A percentile compares a stretch with the other conserved stretches of the same genome.
Conservation (phyloP, 2,797 vertebrate genomes). For the Sciaenops ocellatus region DNA sequence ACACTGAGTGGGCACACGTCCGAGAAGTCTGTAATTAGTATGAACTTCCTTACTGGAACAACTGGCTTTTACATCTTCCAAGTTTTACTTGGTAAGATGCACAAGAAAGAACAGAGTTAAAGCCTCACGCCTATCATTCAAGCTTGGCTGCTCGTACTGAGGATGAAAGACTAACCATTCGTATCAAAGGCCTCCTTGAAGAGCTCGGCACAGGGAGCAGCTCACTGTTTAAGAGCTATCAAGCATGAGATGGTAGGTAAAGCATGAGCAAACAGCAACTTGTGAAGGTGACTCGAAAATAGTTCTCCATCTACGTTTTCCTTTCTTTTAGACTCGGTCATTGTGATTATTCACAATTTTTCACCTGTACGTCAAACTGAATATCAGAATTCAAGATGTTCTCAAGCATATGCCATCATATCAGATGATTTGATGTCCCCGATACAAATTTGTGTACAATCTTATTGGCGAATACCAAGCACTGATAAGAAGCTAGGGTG, state of each 20-base stretch:
- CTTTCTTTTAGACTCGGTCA: neutral
- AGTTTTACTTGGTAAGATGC: slow-evolving; percentile 38
- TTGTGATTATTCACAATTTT: neutral
- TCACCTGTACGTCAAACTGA: neutral
- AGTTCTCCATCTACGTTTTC: neutral
- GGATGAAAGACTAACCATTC: slow-evolving; percentile 46
- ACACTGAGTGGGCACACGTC: slow-evolving; percentile 42
- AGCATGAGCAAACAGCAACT: neutral
- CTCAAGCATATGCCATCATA: neutral
- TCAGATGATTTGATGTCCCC: neutral
- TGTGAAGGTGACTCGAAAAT: slow-evolving; percentile 25
- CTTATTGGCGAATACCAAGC: too few species aligned
- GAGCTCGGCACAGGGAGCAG: slow-evolving; percentile 21
- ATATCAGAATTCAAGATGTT: neutral
- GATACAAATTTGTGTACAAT: neutral
- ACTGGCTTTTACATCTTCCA: slow-evolving; percentile 17
- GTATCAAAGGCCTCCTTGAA: slow-evolving; percentile 31
- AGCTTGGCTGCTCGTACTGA: slow-evolving; percentile 36
- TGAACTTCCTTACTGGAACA: slow-evolving; percentile 49
- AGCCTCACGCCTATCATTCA: slow-evolving; percentile 37
- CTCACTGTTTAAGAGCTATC: slow-evolving; percentile 44
- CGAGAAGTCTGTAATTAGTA: slow-evolving; percentile 54
- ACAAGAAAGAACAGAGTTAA: slow-evolving; percentile 38
- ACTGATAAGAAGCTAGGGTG: too few species aligned
- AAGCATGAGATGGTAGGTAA: slow-evolving; percentile 35